Evolutionary conservation across 2,888 invertebrate genomes (phyloP).

Genomic region (Thereva unica): DNA sequence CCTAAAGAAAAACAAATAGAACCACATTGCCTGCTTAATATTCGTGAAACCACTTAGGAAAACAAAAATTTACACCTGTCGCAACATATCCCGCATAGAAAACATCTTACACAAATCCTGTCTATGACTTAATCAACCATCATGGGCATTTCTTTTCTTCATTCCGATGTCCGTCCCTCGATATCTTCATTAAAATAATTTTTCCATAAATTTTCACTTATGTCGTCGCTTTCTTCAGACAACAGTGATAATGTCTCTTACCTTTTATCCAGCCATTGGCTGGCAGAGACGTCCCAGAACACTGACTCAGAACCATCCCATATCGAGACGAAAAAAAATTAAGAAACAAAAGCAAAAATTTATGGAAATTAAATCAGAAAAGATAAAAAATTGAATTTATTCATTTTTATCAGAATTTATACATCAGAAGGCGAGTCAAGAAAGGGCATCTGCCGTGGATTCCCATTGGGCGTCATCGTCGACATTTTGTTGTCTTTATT

Average conservation of each 20-base stretch:
- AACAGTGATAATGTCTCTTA: conserved; percentile 14
- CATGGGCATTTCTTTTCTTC: conserved; percentile 9
- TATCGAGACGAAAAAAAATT: background rate
- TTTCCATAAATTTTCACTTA: conserved; percentile 30
- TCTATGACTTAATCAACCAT: conserved; percentile 24
- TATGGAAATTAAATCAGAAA: conserved; percentile 33
- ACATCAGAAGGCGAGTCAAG: conserved; percentile 8
- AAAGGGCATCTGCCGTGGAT: conserved; percentile 20
- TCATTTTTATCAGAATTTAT: conserved; percentile 33
- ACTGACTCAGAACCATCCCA: conserved; percentile 2
- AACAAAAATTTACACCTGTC: no score
- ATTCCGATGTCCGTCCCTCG: no score
- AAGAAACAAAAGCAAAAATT: conserved; percentile 11
- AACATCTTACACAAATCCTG: no score
- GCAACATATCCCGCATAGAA: no score
- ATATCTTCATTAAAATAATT: conserved; percentile 24
- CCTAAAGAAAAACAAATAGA: no score
- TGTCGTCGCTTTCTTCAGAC: conserved; percentile 18
- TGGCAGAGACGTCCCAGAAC: conserved; percentile 8
- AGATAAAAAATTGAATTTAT: conserved; percentile 30
- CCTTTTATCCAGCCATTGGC: conserved; percentile 15
- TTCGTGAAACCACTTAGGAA: no score
- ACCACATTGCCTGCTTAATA: no score
- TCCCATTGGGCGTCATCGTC: conserved; percentile 19
- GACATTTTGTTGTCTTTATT: conserved; percentile 19